These are phyloP conservation scores for Catharus fuscescens DNA, from an alignment of 2,113 vertebrate genomes.

Conservation along the genomic window DNA sequence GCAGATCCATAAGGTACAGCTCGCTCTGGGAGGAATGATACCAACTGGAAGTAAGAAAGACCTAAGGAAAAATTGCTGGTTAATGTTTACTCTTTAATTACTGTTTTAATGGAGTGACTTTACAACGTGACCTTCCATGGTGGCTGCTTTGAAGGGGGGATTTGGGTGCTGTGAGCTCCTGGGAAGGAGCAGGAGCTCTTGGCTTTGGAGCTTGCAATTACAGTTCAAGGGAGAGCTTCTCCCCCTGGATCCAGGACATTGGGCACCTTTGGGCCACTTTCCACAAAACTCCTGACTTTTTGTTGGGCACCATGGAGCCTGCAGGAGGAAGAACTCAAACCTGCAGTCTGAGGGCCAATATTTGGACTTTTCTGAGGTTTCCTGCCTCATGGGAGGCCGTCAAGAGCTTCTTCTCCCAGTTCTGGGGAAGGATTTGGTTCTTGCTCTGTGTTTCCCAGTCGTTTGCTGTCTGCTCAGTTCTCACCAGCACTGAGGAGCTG, in stretches of 20 bases:
- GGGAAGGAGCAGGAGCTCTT: neutral
- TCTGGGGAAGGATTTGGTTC: neutral
- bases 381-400: neutral
- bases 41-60: constrained; percentile 67
- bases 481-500: neutral
- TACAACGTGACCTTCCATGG: constrained; percentile 67
- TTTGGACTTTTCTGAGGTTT: neutral
- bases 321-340: neutral
- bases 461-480: neutral
- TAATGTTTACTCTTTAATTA: constrained; percentile 79
- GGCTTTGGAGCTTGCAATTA: too few species aligned
- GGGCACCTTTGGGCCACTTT: neutral
- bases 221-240: neutral
- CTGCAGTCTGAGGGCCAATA: neutral
- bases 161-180: neutral
- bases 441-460: neutral
- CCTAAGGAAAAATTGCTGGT: constrained; percentile 75
- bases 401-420: neutral
- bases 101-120: constrained; percentile 70
- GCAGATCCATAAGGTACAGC: constrained; percentile 70
- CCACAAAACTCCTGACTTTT: neutral
- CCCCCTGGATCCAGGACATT: neutral
- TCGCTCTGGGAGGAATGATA: constrained; percentile 56
- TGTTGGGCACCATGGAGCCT: neutral
- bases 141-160: constrained; percentile 16